Conservation (phyloP, 2,113 vertebrate genomes). For the Mus spicilegus region DNA sequence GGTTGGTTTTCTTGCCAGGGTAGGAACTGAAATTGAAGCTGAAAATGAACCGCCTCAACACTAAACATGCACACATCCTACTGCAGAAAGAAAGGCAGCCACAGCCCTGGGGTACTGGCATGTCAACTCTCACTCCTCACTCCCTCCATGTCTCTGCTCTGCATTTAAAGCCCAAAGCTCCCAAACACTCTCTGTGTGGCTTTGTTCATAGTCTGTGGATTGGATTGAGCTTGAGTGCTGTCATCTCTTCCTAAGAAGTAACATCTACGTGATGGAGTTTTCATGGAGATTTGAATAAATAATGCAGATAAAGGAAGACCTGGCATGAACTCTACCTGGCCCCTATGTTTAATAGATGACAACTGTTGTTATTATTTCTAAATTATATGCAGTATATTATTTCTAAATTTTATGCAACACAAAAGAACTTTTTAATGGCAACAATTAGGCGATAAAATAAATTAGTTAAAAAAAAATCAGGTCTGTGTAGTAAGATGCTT, state of each 20-base stretch:
- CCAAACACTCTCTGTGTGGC: neutral
- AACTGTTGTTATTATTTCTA: neutral
- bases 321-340: neutral
- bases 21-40: neutral
- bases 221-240: neutral
- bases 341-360: neutral
- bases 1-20: neutral
- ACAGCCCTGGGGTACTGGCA: neutral
- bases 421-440: neutral
- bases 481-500: neutral
- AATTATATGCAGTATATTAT: neutral
- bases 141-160: no score
- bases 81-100: neutral
- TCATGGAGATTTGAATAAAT: neutral
- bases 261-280: neutral
- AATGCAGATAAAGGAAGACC: neutral
- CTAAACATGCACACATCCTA: neutral
- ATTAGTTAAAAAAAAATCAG: neutral
- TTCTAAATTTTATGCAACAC: neutral
- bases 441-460: neutral
- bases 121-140: rapidly evolving
- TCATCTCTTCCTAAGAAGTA: neutral
- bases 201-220: neutral
- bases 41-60: neutral
- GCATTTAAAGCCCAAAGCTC: neutral